Base-by-base conservation (phyloP, 1,140 invertebrate species). In the Drosophila nigrodunni region DNA sequence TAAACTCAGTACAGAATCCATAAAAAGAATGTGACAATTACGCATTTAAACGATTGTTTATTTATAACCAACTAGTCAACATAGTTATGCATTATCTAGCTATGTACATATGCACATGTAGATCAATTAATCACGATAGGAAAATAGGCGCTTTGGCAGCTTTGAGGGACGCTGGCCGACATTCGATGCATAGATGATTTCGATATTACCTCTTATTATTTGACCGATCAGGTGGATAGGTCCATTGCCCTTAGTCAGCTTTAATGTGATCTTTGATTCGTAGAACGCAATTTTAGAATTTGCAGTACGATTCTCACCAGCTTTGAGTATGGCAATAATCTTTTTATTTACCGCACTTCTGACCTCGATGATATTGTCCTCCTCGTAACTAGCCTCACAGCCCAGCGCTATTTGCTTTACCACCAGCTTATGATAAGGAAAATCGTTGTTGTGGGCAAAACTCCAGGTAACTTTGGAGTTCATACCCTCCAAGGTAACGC, bases 331-430 rank as follows among this genome's bases (percentile, higher is more conserved):
- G n/a, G 39, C 55, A 30, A 58, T 13, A 1, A 39, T 37, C 13
- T 30, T 30, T 18, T n/a, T 43, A 5, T 58, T 39, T 11, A 1
- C 25, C 0, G 11, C 10, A 18, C 10, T 43, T 9, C 6, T 18
- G 6, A 47, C 59, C 15, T 61, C 30, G 13, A 47, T 44, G 30
- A 47, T 25, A 21, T 61, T 61, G 15, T 47, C 35, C 30, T 61
- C 59, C 7, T 47, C 44, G 8, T 11, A 6, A 3, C 21, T 25
- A 1, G 59, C 44, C 15, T 49, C 44, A 10, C 1, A 30, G 21
- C 30, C 59, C 25, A 62, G 59, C 15, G 47, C 3, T 3, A 62
- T 8, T 5, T 61, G 59, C 59, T 58, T 58, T 0, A 58, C 3
- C 10, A 58, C 21, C 3, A 58, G 15, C 15, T 15, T 15, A 15